Base-by-base conservation (phyloP, 2,888 invertebrate species). In the Tubulanus polymorphus region DNA sequence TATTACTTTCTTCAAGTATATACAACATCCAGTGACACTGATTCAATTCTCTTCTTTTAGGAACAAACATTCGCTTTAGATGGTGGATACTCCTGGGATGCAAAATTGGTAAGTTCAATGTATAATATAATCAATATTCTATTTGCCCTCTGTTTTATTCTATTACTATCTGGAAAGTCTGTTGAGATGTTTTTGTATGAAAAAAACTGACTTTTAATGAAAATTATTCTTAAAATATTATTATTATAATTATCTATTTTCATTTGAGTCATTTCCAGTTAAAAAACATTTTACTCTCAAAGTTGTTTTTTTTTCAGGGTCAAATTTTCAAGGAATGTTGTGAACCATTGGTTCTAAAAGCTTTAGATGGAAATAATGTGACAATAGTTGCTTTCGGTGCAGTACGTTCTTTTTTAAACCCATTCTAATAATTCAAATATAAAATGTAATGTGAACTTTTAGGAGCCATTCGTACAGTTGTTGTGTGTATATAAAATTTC, bases 341-440 rank as follows among this genome's bases (percentile, higher is more conserved):
- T 57, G 72, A 72, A 15, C 54, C 68, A 3, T 56, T 73, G 37
- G 57, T 73, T 12, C 73, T 74, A 56, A 58, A 69, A 54, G 72
- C 72, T 2, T 49, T 73, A 46, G 70, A 72, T 48, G 75, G 75
- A 12, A 67, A 71, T 60, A 75, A 75, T 64, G 71, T 72, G 5
- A 65, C 70, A 3, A 60, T 75, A 12, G 56, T 75, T 58, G 68
- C 71, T 3, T 63, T 71, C 57, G 75, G 75, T 48, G 69, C 69
- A 18, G 75, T 75, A 63, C 69, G 75, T 70, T 35, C 35, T 15
- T 15, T 35, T 15, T 15, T 15, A 18, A 15, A n/a, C n/a, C n/a
- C n/a, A n/a, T n/a, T n/a, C n/a, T n/a, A n/a, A n/a, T n/a, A n/a
- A n/a, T n/a, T n/a, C n/a, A n/a, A n/a, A n/a, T n/a, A n/a, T n/a